A percentile compares a stretch with the other conserved stretches of the same genome.
phyloP scores from a whole-genome alignment of 2,113 vertebrate genomes.

The Anoplopoma fimbria region DNA sequence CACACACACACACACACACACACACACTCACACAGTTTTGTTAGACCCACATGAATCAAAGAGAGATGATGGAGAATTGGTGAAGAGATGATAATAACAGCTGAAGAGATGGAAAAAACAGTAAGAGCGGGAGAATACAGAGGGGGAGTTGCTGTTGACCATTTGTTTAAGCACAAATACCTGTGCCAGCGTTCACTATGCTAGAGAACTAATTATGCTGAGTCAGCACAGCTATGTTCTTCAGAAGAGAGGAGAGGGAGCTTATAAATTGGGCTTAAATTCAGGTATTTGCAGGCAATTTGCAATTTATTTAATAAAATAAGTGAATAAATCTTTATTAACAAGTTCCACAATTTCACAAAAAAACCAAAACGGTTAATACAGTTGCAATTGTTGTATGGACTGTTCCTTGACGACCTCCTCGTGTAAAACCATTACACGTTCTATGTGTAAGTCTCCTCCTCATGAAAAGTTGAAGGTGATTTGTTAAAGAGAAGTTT shows the following conservation, averaged over 20 bases:
- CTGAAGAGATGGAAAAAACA: neutral
- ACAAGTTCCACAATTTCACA: neutral
- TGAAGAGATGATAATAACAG: neutral
- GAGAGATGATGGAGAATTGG: neutral
- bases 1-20: neutral
- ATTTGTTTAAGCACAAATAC: slow-evolving; percentile 68
- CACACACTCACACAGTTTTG: slow-evolving; percentile 7
- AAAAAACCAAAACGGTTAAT: neutral
- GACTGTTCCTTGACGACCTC: neutral
- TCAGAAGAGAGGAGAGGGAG: slow-evolving; percentile 45
- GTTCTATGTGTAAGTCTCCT: neutral
- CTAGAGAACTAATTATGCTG: slow-evolving; percentile 56
- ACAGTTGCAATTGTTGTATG: neutral
- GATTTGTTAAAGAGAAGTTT: neutral
- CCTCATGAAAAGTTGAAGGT: neutral
- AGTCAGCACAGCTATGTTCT: slow-evolving; percentile 68
- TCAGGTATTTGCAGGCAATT: neutral
- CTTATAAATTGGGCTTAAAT: slow-evolving; percentile 7
- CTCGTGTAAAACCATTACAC: neutral
- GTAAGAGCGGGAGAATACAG: neutral
- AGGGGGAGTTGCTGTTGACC: slow-evolving; percentile 21
- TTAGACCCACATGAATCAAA: neutral
- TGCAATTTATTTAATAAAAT: neutral
- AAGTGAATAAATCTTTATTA: neutral
- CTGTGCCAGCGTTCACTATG: slow-evolving; percentile 71